Conservation (phyloP, 2,888 invertebrate species). For the Zelleria hepariella region DNA sequence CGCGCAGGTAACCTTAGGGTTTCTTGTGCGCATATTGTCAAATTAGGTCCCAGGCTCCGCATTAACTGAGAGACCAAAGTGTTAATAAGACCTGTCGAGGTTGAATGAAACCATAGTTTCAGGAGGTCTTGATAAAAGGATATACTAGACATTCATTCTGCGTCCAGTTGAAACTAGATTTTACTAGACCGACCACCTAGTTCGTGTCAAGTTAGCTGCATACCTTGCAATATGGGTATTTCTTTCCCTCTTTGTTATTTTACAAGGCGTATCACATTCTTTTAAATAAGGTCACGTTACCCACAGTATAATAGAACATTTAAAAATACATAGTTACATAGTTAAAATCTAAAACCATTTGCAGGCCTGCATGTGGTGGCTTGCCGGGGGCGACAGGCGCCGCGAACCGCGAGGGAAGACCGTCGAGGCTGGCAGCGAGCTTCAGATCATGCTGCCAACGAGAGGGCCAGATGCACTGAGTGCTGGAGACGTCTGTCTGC, state of each 20-base stretch:
- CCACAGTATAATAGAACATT: too few relatives aligned
- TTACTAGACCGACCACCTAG: too few relatives aligned
- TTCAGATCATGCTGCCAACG: slow-evolving; percentile 71
- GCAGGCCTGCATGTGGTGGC: slow-evolving; percentile 61
- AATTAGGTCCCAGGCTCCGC: neutral
- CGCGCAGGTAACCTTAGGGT: neutral
- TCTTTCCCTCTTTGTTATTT: too few relatives aligned
- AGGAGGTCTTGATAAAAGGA: neutral
- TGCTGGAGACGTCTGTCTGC: slow-evolving; percentile 76
- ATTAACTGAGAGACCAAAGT: neutral
- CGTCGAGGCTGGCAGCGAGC: slow-evolving; percentile 54
- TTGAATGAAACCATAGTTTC: neutral
- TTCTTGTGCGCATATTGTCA: neutral
- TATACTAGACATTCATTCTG: too few relatives aligned
- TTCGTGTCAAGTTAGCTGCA: too few relatives aligned
- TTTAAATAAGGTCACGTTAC: neutral
- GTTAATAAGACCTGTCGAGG: neutral
- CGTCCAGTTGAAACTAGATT: too few relatives aligned
- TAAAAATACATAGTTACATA: too few relatives aligned
- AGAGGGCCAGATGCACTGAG: slow-evolving; percentile 25
- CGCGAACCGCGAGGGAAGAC: slow-evolving; percentile 31
- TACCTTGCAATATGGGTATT: too few relatives aligned
- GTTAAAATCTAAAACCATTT: slow-evolving; percentile 9
- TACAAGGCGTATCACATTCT: neutral
- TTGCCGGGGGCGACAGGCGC: slow-evolving; percentile 28